Evolutionary conservation across 1,140 invertebrate species (phyloP).

Genomic region (Pseudomyrmex pallidus): DNA sequence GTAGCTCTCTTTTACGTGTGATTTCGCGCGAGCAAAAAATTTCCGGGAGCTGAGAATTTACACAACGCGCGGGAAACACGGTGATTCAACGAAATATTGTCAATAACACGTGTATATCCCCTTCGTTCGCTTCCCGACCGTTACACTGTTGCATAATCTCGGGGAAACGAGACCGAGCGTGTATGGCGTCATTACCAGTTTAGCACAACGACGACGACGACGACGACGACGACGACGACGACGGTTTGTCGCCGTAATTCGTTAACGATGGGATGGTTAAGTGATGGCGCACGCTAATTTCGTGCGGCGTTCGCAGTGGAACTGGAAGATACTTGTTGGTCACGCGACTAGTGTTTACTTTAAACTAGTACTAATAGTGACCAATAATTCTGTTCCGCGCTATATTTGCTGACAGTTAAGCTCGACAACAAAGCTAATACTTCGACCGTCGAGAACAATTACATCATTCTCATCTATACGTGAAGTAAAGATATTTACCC

Average conservation of each 20-base stretch:
- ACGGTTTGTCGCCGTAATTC: constrained; percentile 44
- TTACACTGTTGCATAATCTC: constrained; percentile 27
- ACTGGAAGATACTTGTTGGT: constrained; percentile 22
- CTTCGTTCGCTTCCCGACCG: neutral
- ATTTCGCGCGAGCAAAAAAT: constrained; percentile 34
- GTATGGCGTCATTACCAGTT: constrained; percentile 24
- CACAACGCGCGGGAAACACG: constrained; percentile 8
- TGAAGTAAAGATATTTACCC: constrained; percentile 12
- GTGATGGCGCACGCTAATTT: constrained; percentile 32
- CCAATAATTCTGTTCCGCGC: neutral
- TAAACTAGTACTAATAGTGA: constrained; percentile 9
- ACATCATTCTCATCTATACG: neutral
- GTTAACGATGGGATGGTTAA: constrained; percentile 48
- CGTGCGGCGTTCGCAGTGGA: neutral
- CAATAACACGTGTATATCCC: constrained; percentile 9
- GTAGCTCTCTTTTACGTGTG: constrained; percentile 42
- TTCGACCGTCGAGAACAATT: neutral
- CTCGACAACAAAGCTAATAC: neutral
- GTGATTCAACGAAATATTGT: constrained; percentile 38
- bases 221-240: constrained; percentile 9
- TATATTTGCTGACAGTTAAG: constrained; percentile 4
- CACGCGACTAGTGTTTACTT: constrained; percentile 28
- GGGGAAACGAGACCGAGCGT: constrained; percentile 16
- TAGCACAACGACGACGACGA: constrained; percentile 5
- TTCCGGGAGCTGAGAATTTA: constrained; percentile 26